Evolutionary conservation across 2,888 invertebrate species (phyloP).

Genomic region (Poecilus cupreus): DNA sequence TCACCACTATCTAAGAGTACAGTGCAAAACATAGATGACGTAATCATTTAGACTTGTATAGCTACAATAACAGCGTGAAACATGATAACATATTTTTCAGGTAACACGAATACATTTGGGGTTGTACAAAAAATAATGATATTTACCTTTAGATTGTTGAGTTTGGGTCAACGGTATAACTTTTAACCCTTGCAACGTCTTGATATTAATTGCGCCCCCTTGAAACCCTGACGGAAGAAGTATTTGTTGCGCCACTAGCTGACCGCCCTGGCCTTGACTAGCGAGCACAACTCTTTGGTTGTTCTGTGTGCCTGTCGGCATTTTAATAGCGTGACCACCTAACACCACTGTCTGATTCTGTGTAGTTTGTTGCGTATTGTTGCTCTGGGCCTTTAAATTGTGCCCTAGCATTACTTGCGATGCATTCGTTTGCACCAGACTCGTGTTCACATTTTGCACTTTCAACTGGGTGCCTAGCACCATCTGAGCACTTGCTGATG

Average conservation of each 20-base stretch:
- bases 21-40: no score
- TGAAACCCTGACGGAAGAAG: slow-evolving; percentile 78
- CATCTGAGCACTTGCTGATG: slow-evolving; percentile 65
- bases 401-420: slow-evolving; percentile 57
- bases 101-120: no score
- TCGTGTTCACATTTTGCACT: slow-evolving; percentile 65
- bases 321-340: slow-evolving; percentile 70
- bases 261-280: slow-evolving; percentile 74
- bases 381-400: slow-evolving; percentile 52
- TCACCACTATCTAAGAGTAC: no score
- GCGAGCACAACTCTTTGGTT: slow-evolving; percentile 74
- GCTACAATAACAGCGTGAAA: no score
- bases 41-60: no score
- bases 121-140: not conserved
- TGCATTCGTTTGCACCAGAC: slow-evolving; percentile 46
- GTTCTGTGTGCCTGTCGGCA: slow-evolving; percentile 68
- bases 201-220: slow-evolving; percentile 77
- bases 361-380: slow-evolving; percentile 58
- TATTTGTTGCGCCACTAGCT: slow-evolving; percentile 75
- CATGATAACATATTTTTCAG: no score
- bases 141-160: slow-evolving; percentile 69
- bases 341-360: slow-evolving; percentile 69
- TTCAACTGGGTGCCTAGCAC: slow-evolving; percentile 70
- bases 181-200: slow-evolving; percentile 78
- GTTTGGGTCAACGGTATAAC: slow-evolving; percentile 76